Percentiles rank a stretch among this genome's conserved stretches.
Evolutionary conservation across 2,888 invertebrate species (phyloP).

Genomic region (Lycophotia porphyrea): DNA sequence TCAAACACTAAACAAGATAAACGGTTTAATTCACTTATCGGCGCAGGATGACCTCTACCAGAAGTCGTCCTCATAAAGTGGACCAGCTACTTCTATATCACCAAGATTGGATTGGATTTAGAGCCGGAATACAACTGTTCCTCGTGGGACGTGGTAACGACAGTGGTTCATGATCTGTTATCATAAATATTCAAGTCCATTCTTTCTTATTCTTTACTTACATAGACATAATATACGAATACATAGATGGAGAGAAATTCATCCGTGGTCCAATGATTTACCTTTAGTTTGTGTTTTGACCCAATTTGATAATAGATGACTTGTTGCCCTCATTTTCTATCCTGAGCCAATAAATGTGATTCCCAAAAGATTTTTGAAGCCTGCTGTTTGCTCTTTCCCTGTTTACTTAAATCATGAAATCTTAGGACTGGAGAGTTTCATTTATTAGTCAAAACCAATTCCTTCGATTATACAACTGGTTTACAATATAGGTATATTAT

Average conservation of each 20-base stretch:
- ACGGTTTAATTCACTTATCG: neutral
- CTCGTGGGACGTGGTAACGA: neutral
- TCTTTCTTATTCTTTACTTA: conserved; percentile 17
- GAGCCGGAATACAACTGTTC: neutral
- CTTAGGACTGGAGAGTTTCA: neutral
- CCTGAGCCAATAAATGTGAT: neutral
- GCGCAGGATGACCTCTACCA: neutral
- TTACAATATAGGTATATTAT: too few relatives aligned
- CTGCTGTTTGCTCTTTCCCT: neutral
- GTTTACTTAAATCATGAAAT: neutral
- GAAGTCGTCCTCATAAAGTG: neutral
- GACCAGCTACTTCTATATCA: neutral
- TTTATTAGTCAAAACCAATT: neutral
- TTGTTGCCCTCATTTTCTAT: conserved; percentile 11
- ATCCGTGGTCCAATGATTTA: conserved; percentile 1
- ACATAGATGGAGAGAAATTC: neutral
- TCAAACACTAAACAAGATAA: neutral
- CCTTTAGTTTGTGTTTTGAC: conserved; percentile 8
- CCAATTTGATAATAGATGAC: conserved; percentile 19
- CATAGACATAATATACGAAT: neutral
- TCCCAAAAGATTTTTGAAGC: neutral
- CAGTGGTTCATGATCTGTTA: too few relatives aligned
- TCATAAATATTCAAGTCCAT: conserved; percentile 10
- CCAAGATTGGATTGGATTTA: neutral
- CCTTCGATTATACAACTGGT: too few relatives aligned